phyloP scores from a whole-genome alignment of 2,113 vertebrate species.

The human (Homo sapiens) region GRCh38 chr6:164846001-164846500 shows the following conservation, averaged over 20 bases:
- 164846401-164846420: neutral
- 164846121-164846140: neutral
- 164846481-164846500: fast-evolving
- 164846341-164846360: neutral
- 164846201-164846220: no score
- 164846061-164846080: neutral
- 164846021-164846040: neutral
- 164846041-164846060: neutral
- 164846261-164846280: neutral
- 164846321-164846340: no score
- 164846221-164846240: neutral
- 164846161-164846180: neutral
- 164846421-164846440: fast-evolving
- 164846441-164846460: neutral
- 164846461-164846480: no score
- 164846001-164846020: neutral
- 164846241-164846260: neutral
- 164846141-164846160: neutral
- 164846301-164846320: neutral
- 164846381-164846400: neutral
- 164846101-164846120: neutral
- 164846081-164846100: neutral
- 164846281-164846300: neutral
- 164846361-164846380: no score
- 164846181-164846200: neutral